Evolutionary conservation across 2,888 invertebrate species (phyloP).

Genomic region (Gastracanthus pulcherrimus): DNA sequence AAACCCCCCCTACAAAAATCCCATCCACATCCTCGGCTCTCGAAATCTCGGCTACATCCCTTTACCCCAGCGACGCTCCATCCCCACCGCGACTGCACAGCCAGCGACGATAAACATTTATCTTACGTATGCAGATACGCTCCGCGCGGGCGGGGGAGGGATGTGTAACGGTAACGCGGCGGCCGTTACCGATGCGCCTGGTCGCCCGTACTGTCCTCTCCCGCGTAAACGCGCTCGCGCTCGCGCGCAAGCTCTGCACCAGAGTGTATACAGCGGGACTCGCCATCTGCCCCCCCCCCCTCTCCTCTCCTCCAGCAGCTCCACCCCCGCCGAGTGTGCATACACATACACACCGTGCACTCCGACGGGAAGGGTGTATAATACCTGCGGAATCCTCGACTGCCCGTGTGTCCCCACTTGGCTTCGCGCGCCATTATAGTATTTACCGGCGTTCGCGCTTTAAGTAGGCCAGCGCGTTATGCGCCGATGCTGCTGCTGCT

Average conservation of each 20-base stretch:
- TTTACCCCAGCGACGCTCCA: too few species aligned
- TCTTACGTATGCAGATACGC: conserved; percentile 44
- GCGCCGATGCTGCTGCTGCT: not conserved
- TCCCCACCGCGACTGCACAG: not conserved
- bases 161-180: not conserved
- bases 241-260: too few species aligned
- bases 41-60: too few species aligned
- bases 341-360: not conserved
- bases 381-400: conserved; percentile 33
- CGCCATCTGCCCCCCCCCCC: not conserved
- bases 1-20: too few species aligned
- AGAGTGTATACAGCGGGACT: not conserved
- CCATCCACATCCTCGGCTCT: too few species aligned
- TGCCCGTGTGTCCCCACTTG: not conserved
- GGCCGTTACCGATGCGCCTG: not conserved
- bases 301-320: not conserved
- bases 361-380: conserved; percentile 16
- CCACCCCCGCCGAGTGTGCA: not conserved
- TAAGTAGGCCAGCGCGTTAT: conserved; percentile 35
- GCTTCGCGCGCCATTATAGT: not conserved
- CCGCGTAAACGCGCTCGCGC: not conserved
- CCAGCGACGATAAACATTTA: conserved; percentile 2
- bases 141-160: too few species aligned
- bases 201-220: not conserved
- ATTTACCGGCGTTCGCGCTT: conserved; percentile 32